Evolutionary conservation across 2,888 invertebrate species (phyloP), one percentile per base, ranked within the genome.

Genomic region (Junonia oenone): DNA sequence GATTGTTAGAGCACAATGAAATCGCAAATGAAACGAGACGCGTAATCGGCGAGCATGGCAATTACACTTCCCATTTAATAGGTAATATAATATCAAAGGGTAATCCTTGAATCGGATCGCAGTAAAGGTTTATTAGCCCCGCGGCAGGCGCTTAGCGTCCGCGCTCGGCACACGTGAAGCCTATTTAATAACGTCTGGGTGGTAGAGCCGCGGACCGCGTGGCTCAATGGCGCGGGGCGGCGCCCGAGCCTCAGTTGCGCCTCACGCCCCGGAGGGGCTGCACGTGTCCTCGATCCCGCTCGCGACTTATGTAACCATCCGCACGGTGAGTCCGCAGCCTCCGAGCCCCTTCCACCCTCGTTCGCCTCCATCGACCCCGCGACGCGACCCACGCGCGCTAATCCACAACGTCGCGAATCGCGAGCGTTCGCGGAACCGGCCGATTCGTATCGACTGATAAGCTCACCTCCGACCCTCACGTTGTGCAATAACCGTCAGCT

Each of bases 251-350:
- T 65, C 85, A 90, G 90, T 90, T 88, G 87, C 86, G 83, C 76
- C 76, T 75, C 79, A 73, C 79, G 82, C 88, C 88, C 84, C 83
- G 68, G 65, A 75, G 83, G 87, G 89, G 88, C 80, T 68, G 73
- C 81, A 85, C 88, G 88, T 86, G 78, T 83, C 78, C 75, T 76
- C 78, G 76, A 69, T 76, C 75, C 79, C 79, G 72, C 73, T 72
- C 79, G 80, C 80, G 84, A 79, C 89, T 90, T 90, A 90, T 86
- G 76, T 90, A 90, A 90, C 80, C 83, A 86, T 81, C 85, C 83
- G 82, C 84, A 83, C 86, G 87, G 87, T 85, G 84, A 86, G 79
- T 81, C 84, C 76, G 81, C 86, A 87, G 83, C 82, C 83, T 83
- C 85, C 79, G 72, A 72, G 71, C 81, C 78, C 76, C 76, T 74